A percentile compares a stretch with the other conserved stretches of the same genome.
Evolutionary conservation across 2,797 vertebrate genomes (phyloP).

Genomic region (Scolopax bukidnonensis): DNA sequence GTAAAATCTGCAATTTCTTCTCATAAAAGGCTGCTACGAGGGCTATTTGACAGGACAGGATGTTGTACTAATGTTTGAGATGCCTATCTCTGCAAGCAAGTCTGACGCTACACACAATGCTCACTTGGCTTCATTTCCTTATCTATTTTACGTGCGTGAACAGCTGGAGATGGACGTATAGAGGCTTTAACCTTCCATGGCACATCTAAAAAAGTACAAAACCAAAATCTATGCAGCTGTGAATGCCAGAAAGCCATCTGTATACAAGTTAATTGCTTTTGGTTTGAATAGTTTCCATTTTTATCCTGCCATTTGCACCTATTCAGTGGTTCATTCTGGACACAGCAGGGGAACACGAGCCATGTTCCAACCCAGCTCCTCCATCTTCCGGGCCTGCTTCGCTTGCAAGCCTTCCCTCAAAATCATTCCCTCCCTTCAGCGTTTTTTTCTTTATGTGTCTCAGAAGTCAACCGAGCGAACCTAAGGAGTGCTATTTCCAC

Average conservation of each 20-base stretch:
- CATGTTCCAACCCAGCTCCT: not conserved
- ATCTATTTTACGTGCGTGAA: slow-evolving; percentile 38
- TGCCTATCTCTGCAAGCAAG: slow-evolving; percentile 1
- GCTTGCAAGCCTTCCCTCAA: not conserved
- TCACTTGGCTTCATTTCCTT: slow-evolving; percentile 56
- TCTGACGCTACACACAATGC: not conserved
- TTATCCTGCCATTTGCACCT: slow-evolving; percentile 42
- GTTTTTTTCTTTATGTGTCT: not conserved
- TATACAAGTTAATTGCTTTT: slow-evolving; percentile 51
- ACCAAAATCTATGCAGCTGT: slow-evolving; percentile 46
- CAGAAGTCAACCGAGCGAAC: not conserved
- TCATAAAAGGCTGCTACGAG: slow-evolving; percentile 26
- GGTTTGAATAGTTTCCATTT: slow-evolving; percentile 37
- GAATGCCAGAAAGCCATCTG: slow-evolving; percentile 64
- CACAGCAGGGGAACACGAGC: not conserved
- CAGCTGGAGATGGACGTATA: slow-evolving; percentile 39
- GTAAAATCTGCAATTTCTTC: slow-evolving; percentile 42
- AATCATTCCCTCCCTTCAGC: not conserved
- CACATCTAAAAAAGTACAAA: slow-evolving; percentile 48
- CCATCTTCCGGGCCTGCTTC: not conserved
- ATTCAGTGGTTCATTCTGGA: slow-evolving; percentile 45
- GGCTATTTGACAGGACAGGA: slow-evolving; percentile 39
- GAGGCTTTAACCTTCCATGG: slow-evolving; percentile 10
- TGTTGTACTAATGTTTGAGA: slow-evolving; percentile 42
- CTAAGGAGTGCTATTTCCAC: slow-evolving; percentile 16